These are phyloP conservation scores for Chironomus tepperi DNA, from an alignment of 1,140 invertebrate species.

Conservation along the genomic window DNA sequence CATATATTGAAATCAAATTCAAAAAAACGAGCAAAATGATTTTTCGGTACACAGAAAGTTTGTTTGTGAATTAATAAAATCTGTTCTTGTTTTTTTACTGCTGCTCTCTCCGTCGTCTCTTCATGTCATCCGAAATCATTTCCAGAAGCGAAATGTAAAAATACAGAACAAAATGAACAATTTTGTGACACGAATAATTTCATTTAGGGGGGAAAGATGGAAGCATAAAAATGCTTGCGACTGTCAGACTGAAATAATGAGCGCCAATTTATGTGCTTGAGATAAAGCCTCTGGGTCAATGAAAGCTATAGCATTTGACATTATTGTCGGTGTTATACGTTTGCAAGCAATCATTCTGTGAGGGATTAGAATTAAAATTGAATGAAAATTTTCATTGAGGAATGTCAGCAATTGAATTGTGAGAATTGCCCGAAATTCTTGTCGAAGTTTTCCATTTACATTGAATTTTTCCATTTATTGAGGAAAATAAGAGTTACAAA, in stretches of 20 bases:
- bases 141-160: background rate
- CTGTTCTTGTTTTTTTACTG: background rate
- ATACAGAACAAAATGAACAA: background rate
- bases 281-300: background rate
- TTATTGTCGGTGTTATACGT: too few relatives aligned
- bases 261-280: slow-evolving; percentile 11
- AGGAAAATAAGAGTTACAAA: too few relatives aligned
- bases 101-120: background rate
- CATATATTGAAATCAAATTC: background rate
- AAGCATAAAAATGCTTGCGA: background rate
- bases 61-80: slow-evolving; percentile 21
- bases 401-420: too few relatives aligned
- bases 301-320: too few relatives aligned
- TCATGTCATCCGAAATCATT: background rate
- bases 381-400: too few relatives aligned
- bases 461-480: too few relatives aligned
- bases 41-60: background rate
- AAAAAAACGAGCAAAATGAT: background rate
- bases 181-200: slow-evolving; percentile 16
- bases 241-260: slow-evolving; percentile 12
- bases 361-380: too few relatives aligned
- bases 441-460: too few relatives aligned
- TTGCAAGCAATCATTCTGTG: too few relatives aligned
- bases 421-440: too few relatives aligned
- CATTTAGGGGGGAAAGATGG: background rate